Percentiles rank a stretch among this genome's conserved stretches.
Conservation (phyloP, 2,888 invertebrate genomes). For the Tetanocera ferruginea region DNA sequence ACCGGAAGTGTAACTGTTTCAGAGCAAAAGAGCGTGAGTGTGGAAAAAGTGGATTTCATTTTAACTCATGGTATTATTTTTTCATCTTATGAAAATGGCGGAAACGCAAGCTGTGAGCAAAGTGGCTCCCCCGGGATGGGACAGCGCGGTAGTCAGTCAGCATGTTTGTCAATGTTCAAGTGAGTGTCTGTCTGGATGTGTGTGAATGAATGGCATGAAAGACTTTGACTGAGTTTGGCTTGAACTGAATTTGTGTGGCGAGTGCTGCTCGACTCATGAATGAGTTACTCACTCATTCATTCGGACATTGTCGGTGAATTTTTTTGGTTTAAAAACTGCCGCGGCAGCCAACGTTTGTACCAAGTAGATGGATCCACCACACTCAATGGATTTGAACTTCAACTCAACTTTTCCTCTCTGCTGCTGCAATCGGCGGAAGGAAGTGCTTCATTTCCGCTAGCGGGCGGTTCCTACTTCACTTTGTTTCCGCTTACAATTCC, state of each 20-base stretch:
- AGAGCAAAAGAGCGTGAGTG: conserved; percentile 33
- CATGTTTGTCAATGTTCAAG: not conserved
- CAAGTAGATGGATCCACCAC: not conserved
- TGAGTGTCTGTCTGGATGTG: not conserved
- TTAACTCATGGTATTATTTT: conserved; percentile 23
- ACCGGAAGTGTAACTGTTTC: conserved; percentile 43
- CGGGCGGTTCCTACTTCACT: conserved; percentile 40
- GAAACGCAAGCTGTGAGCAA: conserved; percentile 44
- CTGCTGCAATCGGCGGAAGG: conserved; percentile 44
- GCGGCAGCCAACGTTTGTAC: not conserved
- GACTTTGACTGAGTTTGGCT: not conserved
- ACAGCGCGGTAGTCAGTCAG: not conserved
- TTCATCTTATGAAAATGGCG: conserved; percentile 15
- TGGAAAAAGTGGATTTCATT: conserved; percentile 28
- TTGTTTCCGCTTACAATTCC: conserved; percentile 23
- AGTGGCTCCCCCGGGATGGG: conserved; percentile 31
- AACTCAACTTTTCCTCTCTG: conserved; percentile 5
- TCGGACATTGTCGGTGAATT: not conserved
- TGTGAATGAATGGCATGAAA: not conserved
- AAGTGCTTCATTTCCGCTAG: conserved; percentile 54
- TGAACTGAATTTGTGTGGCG: not conserved
- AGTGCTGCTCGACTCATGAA: conserved; percentile 10
- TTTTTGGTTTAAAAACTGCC: conserved; percentile 8
- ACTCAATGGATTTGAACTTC: not conserved
- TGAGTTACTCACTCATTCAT: conserved; percentile 11